Base-by-base conservation (phyloP, 2,797 vertebrate genomes). In the Acanthornis magna region DNA sequence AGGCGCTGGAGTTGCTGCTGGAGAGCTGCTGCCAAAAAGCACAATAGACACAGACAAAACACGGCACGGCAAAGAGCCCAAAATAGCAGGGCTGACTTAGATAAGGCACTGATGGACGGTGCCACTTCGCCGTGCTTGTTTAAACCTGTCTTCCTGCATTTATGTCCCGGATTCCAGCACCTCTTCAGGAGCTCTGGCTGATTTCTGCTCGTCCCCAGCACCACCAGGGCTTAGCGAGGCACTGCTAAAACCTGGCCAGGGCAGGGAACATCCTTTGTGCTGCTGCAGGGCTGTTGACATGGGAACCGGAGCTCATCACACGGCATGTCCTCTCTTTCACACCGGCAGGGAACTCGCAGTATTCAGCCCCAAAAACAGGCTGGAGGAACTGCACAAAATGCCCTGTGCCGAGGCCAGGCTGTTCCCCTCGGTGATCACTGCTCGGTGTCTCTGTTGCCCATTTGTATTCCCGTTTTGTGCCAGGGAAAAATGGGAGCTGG, bases 281-380 rank as follows among this genome's bases (percentile, higher is more conserved):
- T 50, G 93, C 93, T 21, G 21, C 14, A 11, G 85, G 72, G 57
- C 2, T 66, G 95, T 95, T 94, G 93, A 79, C 92, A 87, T 88
- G 91, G 92, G 81, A 96, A 93, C 88, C 0, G 58, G 16, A 77
- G 67, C 81, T 71, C 76, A 57, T 53, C 62, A 60, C 67, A 20
- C 14, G 0, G 54, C 73, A 38, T 23, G 19, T 83, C 94, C 81
- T 81, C 47, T 36, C 68, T 82, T 34, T 34, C 70, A 36, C 87
- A 58, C 16, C 45, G 15, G 34, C 50, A 32, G 22, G 61, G 50
- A 88, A 63, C 62, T 80, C 25, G 23, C 50, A 85, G 89, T 29
- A 20, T 67, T 50, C 75, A 65, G 79, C 34, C 45, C 48, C 62
- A 43, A 42, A 88, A 86, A 3, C 18, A 47, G 68, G 30, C 61